A percentile compares a stretch with the other conserved stretches of the same genome.
phyloP scores from a whole-genome alignment of 2,888 invertebrate species.

The Sarcophaga rosellei region DNA sequence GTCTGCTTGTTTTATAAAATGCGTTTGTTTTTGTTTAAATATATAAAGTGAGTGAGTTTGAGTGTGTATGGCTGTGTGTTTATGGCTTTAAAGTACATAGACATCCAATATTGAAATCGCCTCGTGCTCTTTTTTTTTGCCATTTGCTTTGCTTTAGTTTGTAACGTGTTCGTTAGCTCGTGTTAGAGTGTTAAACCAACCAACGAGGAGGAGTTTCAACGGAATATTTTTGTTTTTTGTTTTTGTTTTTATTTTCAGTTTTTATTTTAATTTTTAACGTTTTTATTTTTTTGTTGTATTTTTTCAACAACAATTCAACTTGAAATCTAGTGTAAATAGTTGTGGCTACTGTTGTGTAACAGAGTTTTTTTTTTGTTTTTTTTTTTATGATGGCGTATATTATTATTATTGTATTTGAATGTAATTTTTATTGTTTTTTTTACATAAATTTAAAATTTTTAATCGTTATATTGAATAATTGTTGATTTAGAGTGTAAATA shows the following conservation, averaged over 20 bases:
- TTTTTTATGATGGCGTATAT: constrained; percentile 44
- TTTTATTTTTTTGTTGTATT: not conserved
- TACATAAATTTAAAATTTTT: not conserved
- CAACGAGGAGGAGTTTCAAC: constrained; percentile 66
- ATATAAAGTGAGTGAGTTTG: no score
- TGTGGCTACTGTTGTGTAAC: not conserved
- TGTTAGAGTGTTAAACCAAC: constrained; percentile 40
- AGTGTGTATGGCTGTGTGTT: not conserved
- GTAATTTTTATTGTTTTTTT: constrained; percentile 21
- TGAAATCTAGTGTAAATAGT: constrained; percentile 40
- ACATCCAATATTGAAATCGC: not conserved
- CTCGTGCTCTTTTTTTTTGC: not conserved
- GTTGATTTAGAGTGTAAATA: not conserved
- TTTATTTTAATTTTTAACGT: constrained; percentile 22
- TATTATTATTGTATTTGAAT: constrained; percentile 11
- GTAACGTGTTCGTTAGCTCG: constrained; percentile 22
- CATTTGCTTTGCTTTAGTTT: constrained; percentile 28
- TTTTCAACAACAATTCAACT: not conserved
- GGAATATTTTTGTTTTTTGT: constrained; percentile 45
- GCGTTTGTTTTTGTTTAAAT: constrained; percentile 22
- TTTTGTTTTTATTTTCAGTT: constrained; percentile 8
- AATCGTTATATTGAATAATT: not conserved
- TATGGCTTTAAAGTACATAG: not conserved
- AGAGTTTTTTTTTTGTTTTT: not conserved
- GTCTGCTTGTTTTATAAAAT: not conserved